A percentile compares a stretch with the other conserved stretches of the same genome.
Conservation (phyloP, 2,797 vertebrate genomes). For the Siniperca scherzeri region DNA sequence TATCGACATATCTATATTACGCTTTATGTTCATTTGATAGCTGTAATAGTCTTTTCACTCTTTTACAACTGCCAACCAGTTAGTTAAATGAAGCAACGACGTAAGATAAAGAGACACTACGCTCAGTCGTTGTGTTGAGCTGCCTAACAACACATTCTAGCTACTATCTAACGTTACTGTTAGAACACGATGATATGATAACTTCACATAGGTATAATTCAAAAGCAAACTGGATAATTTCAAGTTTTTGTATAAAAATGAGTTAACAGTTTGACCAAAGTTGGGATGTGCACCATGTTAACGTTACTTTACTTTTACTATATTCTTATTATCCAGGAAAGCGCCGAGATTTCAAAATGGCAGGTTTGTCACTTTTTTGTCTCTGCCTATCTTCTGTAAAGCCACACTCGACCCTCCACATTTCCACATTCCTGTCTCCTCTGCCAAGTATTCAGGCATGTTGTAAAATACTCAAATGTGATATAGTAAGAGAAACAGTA, state of each 20-base stretch:
- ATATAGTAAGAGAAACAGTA: not conserved
- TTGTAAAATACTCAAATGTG: not conserved
- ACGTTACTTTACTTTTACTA: too few species aligned
- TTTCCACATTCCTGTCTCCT: not conserved
- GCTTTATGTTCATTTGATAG: not conserved
- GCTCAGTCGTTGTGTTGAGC: not conserved
- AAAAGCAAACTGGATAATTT: fast-evolving
- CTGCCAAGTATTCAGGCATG: not conserved
- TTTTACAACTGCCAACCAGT: not conserved
- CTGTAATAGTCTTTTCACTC: fast-evolving
- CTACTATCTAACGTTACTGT: conserved; percentile 5
- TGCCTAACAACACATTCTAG: conserved; percentile 18
- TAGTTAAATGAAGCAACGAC: not conserved
- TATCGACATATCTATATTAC: not conserved
- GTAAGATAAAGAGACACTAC: not conserved
- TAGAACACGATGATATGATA: not conserved
- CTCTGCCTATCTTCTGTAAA: not conserved
- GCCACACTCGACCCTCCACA: not conserved
- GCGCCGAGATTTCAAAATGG: conserved; percentile 72
- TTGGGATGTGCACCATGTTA: not conserved
- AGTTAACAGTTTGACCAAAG: conserved; percentile 4
- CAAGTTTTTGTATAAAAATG: not conserved
- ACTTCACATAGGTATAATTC: not conserved
- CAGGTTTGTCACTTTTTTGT: conserved; percentile 72
- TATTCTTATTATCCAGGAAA: conserved; percentile 45